Evolutionary conservation across 2,888 invertebrate genomes (phyloP), one percentile per base, ranked within the genome.

Genomic region (Achlya flavicornis): DNA sequence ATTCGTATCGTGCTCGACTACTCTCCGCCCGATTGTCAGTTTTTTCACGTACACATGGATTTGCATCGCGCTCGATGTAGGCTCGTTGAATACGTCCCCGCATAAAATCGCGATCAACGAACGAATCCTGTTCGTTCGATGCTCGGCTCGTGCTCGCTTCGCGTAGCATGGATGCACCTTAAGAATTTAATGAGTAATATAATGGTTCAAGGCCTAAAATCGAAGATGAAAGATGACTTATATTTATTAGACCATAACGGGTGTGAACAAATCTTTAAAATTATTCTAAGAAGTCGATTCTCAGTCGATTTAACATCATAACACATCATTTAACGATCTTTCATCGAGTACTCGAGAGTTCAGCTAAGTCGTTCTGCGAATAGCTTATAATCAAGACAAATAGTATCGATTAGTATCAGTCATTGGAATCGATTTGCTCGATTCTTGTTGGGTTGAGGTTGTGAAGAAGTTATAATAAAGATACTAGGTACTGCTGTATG

Each of bases 381-480:
- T 66, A 75, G 66, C 33, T 65, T 57, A 68, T 82, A 85, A 88
- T 85, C 85, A 79, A 85, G 80, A 86, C 84, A 79, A 84, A 88
- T 87, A 73, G 68, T 74, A 79, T 82, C 84, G 81, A 85, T 88
- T 87, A 79, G 80, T 86, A 83, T 81, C 78, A 79, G 78, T 84
- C 85, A 82, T 74, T 75, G 66, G 71, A 68, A 70, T 70, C 75
- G 76, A 78, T 78, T 74, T 77, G 78, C 82, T 79, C 66, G 66
- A 10, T 53, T 19, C 53, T 71, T 64, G 68, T 67, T 75, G 68
- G 68, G 64, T 69, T 62, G 69, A 68, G 71, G 72, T 74, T 70
- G 66, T 65, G 65, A 46, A 69, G 67, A 69, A 72, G 67, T 64
- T 66, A 67, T 67, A 69, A 77, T 65, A n/a, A n/a, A n/a, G n/a